Conservation (phyloP, 2,113 vertebrate species). For the Gymnobelideus leadbeateri region DNA sequence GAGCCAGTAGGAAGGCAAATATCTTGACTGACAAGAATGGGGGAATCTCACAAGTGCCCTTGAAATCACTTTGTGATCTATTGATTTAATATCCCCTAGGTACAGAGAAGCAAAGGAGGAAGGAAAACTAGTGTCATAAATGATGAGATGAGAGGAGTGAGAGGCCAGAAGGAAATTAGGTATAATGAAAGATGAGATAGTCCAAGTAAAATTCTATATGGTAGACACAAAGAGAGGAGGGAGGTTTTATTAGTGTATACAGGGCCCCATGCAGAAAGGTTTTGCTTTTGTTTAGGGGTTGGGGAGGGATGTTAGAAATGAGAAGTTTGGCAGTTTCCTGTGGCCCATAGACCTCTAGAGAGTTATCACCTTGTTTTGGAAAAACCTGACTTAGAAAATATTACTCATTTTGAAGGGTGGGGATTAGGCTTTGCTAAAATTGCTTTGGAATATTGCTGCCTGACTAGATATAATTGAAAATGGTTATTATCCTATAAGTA, state of each 20-base stretch:
- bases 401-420: slow-evolving; percentile 27
- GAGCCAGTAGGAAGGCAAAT: not conserved
- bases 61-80: not conserved
- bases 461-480: slow-evolving; percentile 60
- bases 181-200: not conserved
- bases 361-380: slow-evolving; percentile 24
- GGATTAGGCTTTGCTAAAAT: slow-evolving; percentile 50
- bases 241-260: not conserved
- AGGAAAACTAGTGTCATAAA: not conserved
- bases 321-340: not conserved
- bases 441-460: slow-evolving; percentile 39
- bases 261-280: not conserved
- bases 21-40: not conserved
- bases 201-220: not conserved
- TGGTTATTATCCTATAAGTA: slow-evolving; percentile 39
- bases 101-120: not conserved
- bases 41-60: not conserved
- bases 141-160: not conserved
- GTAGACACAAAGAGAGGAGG: not conserved
- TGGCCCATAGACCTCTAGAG: not conserved
- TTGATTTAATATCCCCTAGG: not conserved
- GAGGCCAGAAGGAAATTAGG: not conserved
- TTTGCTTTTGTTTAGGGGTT: not conserved
- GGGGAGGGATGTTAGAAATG: not conserved
- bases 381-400: slow-evolving; percentile 41